Conservation (phyloP, 1,140 invertebrate genomes). For the Drosophila ironensis region DNA sequence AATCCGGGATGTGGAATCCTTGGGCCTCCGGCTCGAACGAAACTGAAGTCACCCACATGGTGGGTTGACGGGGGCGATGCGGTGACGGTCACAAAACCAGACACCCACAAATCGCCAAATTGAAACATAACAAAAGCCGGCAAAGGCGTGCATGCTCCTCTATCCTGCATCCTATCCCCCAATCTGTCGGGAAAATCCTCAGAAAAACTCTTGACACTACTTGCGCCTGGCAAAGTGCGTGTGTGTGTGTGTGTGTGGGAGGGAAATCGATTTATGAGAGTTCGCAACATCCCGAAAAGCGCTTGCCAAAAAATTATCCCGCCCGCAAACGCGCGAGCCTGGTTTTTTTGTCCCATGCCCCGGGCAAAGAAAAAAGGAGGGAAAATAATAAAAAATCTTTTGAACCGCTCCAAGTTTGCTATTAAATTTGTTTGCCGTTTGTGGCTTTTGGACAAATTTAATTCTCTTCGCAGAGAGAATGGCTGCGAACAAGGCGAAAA, state of each 20-base stretch:
- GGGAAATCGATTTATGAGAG: constrained; percentile 45
- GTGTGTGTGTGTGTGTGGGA: constrained; percentile 12
- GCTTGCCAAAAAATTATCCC: constrained; percentile 14
- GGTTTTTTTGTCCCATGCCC: background rate
- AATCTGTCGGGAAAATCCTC: constrained; percentile 19
- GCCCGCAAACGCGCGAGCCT: background rate
- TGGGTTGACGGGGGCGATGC: constrained; percentile 12
- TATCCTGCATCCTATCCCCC: too few species aligned
- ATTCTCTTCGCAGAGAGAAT: constrained; percentile 3
- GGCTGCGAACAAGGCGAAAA: constrained; percentile 3
- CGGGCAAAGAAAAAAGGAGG: too few species aligned
- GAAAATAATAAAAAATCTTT: constrained; percentile 44
- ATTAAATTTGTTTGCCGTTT: constrained; percentile 36
- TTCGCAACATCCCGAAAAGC: too few species aligned
- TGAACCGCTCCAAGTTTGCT: constrained; percentile 32
- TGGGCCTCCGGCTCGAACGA: background rate
- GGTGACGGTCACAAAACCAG: constrained; percentile 31
- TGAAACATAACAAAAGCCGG: constrained; percentile 68
- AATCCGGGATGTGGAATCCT: background rate
- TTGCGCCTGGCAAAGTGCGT: constrained; percentile 1
- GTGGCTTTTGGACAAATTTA: constrained; percentile 16
- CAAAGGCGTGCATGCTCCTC: constrained; percentile 7
- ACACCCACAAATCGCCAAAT: constrained; percentile 44
- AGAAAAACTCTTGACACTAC: constrained; percentile 20
- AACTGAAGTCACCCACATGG: constrained; percentile 6